These are phyloP conservation scores for Pelusios castaneus DNA, from an alignment of 2,113 vertebrate genomes.

Conservation along the genomic window DNA sequence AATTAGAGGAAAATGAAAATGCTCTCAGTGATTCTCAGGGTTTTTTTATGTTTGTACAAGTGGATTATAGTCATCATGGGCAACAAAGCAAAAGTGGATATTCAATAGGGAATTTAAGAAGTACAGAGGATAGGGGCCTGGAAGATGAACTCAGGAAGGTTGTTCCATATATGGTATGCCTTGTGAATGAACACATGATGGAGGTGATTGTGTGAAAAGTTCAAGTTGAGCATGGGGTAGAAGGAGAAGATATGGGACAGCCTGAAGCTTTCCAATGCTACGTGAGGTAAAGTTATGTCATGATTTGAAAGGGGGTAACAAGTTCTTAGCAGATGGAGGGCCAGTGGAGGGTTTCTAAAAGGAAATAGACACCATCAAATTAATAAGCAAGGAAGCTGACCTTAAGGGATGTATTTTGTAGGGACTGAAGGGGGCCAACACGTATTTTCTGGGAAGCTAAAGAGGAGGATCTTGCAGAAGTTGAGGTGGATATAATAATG, in stretches of 20 bases:
- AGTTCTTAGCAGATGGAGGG: not conserved
- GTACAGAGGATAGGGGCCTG: not conserved
- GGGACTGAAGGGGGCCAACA: not conserved
- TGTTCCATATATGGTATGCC: not conserved
- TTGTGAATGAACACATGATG: not conserved
- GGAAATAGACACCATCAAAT: not conserved
- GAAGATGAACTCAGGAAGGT: not conserved
- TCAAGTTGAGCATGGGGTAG: not conserved
- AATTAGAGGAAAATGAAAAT: fast-evolving
- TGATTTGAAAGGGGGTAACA: not conserved
- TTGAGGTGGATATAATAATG: not conserved
- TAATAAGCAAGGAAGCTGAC: not conserved
- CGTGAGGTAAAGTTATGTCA: not conserved
- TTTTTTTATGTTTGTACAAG: not conserved
- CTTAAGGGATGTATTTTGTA: not conserved
- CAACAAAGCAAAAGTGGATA: not conserved
- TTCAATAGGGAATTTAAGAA: not conserved
- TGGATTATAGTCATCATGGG: not conserved
- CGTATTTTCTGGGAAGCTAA: fast-evolving
- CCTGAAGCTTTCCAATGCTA: not conserved
- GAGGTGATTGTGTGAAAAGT: not conserved
- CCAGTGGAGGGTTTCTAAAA: not conserved
- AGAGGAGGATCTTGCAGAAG: not conserved
- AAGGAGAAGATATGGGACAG: fast-evolving
- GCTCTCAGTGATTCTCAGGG: too few species aligned